phyloP scores from a whole-genome alignment of 2,888 invertebrate species.

The Epiblema foenella region DNA sequence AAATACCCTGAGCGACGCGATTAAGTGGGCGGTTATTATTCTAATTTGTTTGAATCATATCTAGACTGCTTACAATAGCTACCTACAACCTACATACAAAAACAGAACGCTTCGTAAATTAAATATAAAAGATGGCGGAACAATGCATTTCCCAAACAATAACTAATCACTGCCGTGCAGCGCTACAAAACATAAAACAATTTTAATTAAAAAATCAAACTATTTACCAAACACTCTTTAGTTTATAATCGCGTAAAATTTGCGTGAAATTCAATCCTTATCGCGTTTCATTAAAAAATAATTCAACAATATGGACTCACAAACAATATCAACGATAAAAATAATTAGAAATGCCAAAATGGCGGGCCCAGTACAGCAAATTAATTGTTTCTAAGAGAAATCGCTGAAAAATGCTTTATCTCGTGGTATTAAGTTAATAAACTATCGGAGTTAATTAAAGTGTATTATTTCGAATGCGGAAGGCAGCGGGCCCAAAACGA shows the following conservation, averaged over 20 bases:
- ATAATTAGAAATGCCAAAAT: conserved; percentile 55
- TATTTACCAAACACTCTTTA: conserved; percentile 82
- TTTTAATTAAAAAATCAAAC: conserved; percentile 82
- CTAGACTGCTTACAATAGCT: too few relatives aligned
- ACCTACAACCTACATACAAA: background rate
- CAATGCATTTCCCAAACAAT: conserved; percentile 61
- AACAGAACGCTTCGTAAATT: background rate
- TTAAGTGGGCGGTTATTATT: too few relatives aligned
- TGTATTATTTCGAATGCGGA: conserved; percentile 63
- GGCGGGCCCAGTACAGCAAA: conserved; percentile 58
- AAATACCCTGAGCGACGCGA: too few relatives aligned
- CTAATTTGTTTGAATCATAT: too few relatives aligned
- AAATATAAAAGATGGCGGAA: conserved; percentile 19
- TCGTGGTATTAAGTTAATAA: conserved; percentile 82
- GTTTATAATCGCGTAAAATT: conserved; percentile 79
- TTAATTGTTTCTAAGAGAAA: conserved; percentile 63
- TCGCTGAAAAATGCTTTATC: conserved; percentile 67
- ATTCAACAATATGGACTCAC: conserved; percentile 63
- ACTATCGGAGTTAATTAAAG: conserved; percentile 84
- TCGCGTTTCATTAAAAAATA: conserved; percentile 74
- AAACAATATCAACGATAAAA: conserved; percentile 69
- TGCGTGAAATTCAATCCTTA: conserved; percentile 80
- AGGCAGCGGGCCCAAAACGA: conserved; percentile 66
- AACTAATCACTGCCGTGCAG: conserved; percentile 64
- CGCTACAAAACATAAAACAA: conserved; percentile 63